Percentiles rank a stretch among this genome's conserved stretches.
Evolutionary conservation across 1,140 invertebrate species (phyloP).

Genomic region (Trachymyrmex septentrionalis): DNA sequence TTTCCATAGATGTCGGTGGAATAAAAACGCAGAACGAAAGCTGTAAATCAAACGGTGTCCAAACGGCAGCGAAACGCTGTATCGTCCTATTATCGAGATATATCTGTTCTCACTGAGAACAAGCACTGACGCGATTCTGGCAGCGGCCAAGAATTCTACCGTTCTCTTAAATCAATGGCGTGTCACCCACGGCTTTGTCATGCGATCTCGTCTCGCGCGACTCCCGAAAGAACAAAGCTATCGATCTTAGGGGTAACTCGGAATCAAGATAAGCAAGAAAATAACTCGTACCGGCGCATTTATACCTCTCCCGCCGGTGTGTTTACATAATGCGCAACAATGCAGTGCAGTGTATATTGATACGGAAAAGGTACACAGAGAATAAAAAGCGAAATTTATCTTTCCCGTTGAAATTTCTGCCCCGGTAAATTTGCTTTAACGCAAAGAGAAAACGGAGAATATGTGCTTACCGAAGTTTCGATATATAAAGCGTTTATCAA

Average conservation of each 20-base stretch:
- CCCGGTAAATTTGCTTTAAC: conserved; percentile 30
- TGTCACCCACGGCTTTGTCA: conserved; percentile 33
- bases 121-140: conserved; percentile 29
- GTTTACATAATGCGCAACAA: conserved; percentile 40
- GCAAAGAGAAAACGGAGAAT: neutral
- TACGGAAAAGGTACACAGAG: neutral
- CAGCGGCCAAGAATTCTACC: conserved; percentile 41
- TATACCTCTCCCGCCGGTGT: conserved; percentile 6
- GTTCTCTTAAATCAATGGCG: conserved; percentile 44
- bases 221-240: conserved; percentile 29
- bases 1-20: conserved; percentile 69
- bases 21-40: conserved; percentile 37
- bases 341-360: neutral
- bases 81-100: conserved; percentile 45
- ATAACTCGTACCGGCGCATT: conserved; percentile 7
- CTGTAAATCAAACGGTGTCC: conserved; percentile 54
- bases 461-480: neutral
- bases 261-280: conserved; percentile 31
- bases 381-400: conserved; percentile 22
- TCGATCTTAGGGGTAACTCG: conserved; percentile 32
- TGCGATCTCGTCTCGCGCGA: conserved; percentile 8
- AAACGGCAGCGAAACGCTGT: conserved; percentile 32
- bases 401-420: neutral
- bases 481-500: neutral
- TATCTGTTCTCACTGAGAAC: conserved; percentile 12